Percentiles rank a stretch among this genome's conserved stretches.
phyloP scores from a whole-genome alignment of 1,140 invertebrate species.

The Leptinotarsa undecemlineata region DNA sequence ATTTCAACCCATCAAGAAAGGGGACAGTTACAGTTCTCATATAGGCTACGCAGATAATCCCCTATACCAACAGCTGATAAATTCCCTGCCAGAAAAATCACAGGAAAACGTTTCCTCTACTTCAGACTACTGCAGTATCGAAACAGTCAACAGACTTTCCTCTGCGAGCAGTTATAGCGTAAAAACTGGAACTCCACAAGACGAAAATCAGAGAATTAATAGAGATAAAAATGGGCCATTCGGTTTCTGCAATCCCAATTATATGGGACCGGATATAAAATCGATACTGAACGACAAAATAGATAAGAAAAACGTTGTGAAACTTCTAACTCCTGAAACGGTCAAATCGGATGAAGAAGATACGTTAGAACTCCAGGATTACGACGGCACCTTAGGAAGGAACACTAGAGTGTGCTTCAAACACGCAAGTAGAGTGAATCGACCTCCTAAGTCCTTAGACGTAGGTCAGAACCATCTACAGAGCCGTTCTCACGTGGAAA shows the following conservation, averaged over 20 bases:
- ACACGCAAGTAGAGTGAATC: constrained; percentile 37
- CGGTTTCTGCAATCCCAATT: constrained; percentile 76
- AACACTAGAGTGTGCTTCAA: constrained; percentile 50
- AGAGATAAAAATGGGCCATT: constrained; percentile 57
- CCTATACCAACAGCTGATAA: constrained; percentile 63
- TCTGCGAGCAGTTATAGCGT: constrained; percentile 59
- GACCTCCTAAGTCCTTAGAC: constrained; percentile 55
- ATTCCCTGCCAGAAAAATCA: constrained; percentile 65
- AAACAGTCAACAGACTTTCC: constrained; percentile 63
- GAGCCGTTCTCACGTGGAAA: constrained; percentile 21
- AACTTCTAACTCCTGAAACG: constrained; percentile 27
- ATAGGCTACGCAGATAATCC: constrained; percentile 64
- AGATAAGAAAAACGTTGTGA: constrained; percentile 47
- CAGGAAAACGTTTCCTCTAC: constrained; percentile 69
- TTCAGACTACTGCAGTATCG: constrained; percentile 78
- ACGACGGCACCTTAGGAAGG: constrained; percentile 43
- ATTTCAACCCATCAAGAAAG: constrained; percentile 42
- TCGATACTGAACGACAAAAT: constrained; percentile 51
- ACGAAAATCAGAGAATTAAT: constrained; percentile 49
- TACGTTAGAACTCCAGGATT: constrained; percentile 49
- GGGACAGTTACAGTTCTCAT: constrained; percentile 65
- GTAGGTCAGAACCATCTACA: constrained; percentile 44
- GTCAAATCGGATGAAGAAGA: neutral
- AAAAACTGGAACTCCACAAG: constrained; percentile 51
- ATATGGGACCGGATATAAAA: constrained; percentile 66